Evolutionary conservation across 2,797 vertebrate genomes (phyloP).

Genomic region (Brachymystax lenok): DNA sequence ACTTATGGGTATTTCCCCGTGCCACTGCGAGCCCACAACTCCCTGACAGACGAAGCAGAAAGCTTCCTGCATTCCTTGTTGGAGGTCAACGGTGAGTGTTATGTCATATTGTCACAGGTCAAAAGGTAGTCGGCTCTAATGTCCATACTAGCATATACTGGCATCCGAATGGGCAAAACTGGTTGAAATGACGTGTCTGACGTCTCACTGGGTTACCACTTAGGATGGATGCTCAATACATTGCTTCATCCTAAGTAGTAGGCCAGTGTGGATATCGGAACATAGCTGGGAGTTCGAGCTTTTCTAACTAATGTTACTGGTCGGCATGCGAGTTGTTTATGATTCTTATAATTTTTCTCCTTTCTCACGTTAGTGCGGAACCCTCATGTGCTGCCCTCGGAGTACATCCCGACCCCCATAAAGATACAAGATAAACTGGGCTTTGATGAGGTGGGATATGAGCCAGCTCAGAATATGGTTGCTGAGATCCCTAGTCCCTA

Average conservation of each 20-base stretch:
- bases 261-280: background rate
- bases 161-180: background rate
- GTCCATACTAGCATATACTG: background rate
- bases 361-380: constrained; percentile 81
- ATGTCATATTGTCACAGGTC: background rate
- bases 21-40: constrained; percentile 84
- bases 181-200: background rate
- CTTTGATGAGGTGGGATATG: constrained; percentile 90
- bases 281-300: constrained; percentile 3
- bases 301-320: constrained; percentile 24
- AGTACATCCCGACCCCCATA: constrained; percentile 76
- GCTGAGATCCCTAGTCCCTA: background rate
- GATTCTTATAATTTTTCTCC: constrained; percentile 61
- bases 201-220: no score
- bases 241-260: background rate
- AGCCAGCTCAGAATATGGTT: constrained; percentile 66
- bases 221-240: background rate
- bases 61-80: constrained; percentile 86
- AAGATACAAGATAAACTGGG: constrained; percentile 93
- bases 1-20: constrained; percentile 85
- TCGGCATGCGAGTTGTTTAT: constrained; percentile 23
- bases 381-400: constrained; percentile 85
- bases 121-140: background rate
- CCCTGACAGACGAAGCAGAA: constrained; percentile 84
- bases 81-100: constrained; percentile 85